Base-by-base conservation (phyloP, 2,888 invertebrate genomes). In the Pyralis farinalis region DNA sequence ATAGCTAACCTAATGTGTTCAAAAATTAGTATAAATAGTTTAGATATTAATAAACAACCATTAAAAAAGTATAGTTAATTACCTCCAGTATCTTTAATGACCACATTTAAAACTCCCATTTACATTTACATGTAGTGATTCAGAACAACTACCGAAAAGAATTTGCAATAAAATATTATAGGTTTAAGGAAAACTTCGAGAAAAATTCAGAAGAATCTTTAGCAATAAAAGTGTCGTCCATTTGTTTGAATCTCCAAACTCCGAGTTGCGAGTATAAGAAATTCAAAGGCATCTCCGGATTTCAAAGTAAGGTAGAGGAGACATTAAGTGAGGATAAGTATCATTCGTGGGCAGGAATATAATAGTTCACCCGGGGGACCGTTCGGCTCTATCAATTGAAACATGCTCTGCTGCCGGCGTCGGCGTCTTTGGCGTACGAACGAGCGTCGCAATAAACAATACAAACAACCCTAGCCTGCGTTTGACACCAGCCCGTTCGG, bases 401-500 rank as follows among this genome's bases (percentile, higher is more conserved):
- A 78, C 79, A 78, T 73, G 76, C 63, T 74, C 69, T 68, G 67
- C 53, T 66, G 68, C 55, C 62, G 62, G 49, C 59, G 64, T 59
- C 70, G 72, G 61, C 81, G 73, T 85, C 85, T 84, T 83, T 79
- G 75, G 72, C 76, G 75, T 71, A 68, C 71, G 74, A 76, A 74
- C 82, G 78, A 76, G 71, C 81, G 75, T 64, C 71, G 74, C 81
- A 84, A 87, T 88, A 88, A 88, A 88, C 87, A 88, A 88, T 87
- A 87, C 86, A 87, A 87, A 88, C 87, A 86, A 77, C 87, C 79
- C 73, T 70, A 73, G 73, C 72, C 86, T 87, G 87, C 84, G 82
- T 87, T 87, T 88, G 88, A 88, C 88, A 88, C 82, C 80, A 86
- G 84, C 74, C 78, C 82, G 86, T 77, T 85, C 80, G 70, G 67